Conservation (phyloP, 2,797 vertebrate genomes). For the Emydoidea blandingii region DNA sequence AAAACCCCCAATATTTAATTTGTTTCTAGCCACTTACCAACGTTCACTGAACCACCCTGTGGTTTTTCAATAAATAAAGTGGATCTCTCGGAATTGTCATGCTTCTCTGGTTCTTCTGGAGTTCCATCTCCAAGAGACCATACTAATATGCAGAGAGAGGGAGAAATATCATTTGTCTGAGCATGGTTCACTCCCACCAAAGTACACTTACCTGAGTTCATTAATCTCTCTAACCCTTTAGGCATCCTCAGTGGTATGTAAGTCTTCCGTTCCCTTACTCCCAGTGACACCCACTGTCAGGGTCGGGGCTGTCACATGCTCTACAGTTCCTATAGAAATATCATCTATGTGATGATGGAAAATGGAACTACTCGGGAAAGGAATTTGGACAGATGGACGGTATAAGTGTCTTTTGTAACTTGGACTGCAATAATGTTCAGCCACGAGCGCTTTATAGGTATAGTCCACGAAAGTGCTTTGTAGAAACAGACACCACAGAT, state of each 20-base stretch:
- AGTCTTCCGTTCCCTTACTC: slow-evolving; percentile 15
- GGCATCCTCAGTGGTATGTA: slow-evolving; percentile 48
- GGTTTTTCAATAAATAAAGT: slow-evolving; percentile 91
- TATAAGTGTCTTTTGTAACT: background rate
- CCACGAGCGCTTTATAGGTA: slow-evolving; percentile 57
- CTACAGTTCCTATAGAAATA: background rate
- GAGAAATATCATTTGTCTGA: slow-evolving; percentile 30
- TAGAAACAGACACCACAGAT: slow-evolving; percentile 11
- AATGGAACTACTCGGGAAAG: slow-evolving; percentile 27
- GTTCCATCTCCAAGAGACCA: slow-evolving; percentile 92
- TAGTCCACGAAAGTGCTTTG: slow-evolving; percentile 25
- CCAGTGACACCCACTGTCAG: slow-evolving; percentile 43
- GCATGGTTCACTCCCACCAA: background rate
- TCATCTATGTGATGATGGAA: slow-evolving; percentile 42
- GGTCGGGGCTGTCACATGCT: slow-evolving; percentile 16
- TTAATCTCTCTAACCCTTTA: slow-evolving; percentile 43
- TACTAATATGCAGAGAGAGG: slow-evolving; percentile 81
- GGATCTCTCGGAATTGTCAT: slow-evolving; percentile 85
- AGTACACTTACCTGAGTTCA: slow-evolving; percentile 75
- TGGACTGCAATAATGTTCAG: slow-evolving; percentile 60
- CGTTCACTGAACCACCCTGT: slow-evolving; percentile 85
- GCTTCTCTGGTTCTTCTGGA: slow-evolving; percentile 91
- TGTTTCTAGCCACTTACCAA: slow-evolving; percentile 88
- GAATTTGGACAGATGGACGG: slow-evolving; percentile 26
- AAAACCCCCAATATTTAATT: background rate